A percentile compares a stretch with the other conserved stretches of the same genome.
Evolutionary conservation across 1,140 invertebrate species (phyloP).

Genomic region (Bombyx mandarina): DNA sequence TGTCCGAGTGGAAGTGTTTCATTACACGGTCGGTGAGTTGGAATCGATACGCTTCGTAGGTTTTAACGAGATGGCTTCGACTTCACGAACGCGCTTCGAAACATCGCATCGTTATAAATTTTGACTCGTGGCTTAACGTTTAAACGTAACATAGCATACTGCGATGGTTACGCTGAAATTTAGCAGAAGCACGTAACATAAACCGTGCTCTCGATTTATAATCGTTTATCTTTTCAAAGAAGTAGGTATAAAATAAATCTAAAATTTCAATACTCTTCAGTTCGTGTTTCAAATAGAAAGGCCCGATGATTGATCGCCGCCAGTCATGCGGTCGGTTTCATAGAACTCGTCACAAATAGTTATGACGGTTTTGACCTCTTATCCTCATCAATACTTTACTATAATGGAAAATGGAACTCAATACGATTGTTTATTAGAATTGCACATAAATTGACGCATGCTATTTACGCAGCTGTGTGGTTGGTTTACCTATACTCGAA

Average conservation of each 20-base stretch:
- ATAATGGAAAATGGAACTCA: slow-evolving; percentile 19
- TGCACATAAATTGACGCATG: slow-evolving; percentile 17
- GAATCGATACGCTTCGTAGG: slow-evolving; percentile 44
- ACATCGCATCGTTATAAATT: too few relatives aligned
- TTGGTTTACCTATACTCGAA: slow-evolving; percentile 28
- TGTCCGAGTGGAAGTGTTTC: slow-evolving; percentile 60
- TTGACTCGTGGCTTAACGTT: too few relatives aligned
- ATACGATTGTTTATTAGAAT: slow-evolving; percentile 19
- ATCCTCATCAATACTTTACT: slow-evolving; percentile 18
- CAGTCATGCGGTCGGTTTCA: slow-evolving; percentile 19
- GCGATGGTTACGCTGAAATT: too few relatives aligned
- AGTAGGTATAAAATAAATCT: too few relatives aligned
- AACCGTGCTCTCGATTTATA: too few relatives aligned
- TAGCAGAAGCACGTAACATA: too few relatives aligned
- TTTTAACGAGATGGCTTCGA: slow-evolving; percentile 49
- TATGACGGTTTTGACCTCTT: slow-evolving; percentile 35
- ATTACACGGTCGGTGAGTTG: slow-evolving; percentile 50
- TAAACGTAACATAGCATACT: too few relatives aligned
- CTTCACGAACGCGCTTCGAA: slow-evolving; percentile 31
- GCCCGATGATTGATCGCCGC: slow-evolving; percentile 22
- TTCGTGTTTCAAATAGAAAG: too few relatives aligned
- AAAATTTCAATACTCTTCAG: too few relatives aligned
- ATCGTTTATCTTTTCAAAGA: too few relatives aligned
- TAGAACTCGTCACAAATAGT: neutral
- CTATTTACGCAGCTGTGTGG: slow-evolving; percentile 7